Evolutionary conservation across 2,888 invertebrate species (phyloP), one percentile per base, ranked within the genome.

Genomic region (Trachelus stipa): DNA sequence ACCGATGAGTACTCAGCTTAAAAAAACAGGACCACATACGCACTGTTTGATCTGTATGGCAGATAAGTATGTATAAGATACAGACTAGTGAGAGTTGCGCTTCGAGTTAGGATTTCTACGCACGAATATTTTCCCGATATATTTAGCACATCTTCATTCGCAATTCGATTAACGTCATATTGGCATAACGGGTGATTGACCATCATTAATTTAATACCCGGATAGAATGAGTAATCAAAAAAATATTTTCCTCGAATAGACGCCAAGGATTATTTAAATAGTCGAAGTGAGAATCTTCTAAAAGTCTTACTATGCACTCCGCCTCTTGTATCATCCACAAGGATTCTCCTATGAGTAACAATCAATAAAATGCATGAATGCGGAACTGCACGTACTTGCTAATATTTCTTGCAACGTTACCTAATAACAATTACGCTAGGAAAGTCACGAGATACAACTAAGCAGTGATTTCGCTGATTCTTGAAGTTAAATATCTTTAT

Each of bases 131-230:
- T 34, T 40, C 3, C 69, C 68, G 34, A 76, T 76, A 79, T 73
- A 73, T 35, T 74, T 79, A 76, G 76, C 76, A 37, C 76, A 37
- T 30, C 34, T 35, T 79, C 69, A 79, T 79, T 79, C 31, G 34
- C 9, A 23, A 79, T 79, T 79, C 76, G 74, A 34, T 56, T 69
- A 73, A 37, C 71, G 56, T 9, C 56, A 35, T 73, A 12, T 31
- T 81, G 81, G 78, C 82, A 78, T 82, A 82, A 81, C 81, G 81
- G 81, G 78, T 80, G 79, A 74, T 77, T 73, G 78, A 71, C 69
- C 71, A 80, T 85, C 76, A 80, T 80, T 79, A 77, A 68, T 73
- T 78, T 73, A 71, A 75, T n/a, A 80, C 84, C 78, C 75, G 34
- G 9, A 30, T 71, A 40, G 82, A 86, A 86, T 85, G 69, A 69